Evolutionary conservation across 2,888 invertebrate species (phyloP).

Genomic region (Cheilosia grossa): DNA sequence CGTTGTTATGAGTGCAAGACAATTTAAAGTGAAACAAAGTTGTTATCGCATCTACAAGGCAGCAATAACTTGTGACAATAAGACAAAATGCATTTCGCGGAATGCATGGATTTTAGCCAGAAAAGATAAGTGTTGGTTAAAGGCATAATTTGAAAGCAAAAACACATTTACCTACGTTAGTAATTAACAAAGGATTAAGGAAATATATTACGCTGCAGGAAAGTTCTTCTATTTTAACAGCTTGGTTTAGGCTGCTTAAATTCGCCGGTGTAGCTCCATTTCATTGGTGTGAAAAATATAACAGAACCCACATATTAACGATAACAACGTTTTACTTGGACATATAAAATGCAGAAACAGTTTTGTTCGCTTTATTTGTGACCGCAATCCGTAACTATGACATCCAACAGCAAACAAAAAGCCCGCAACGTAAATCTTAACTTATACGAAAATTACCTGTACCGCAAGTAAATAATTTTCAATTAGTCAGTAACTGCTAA

Average conservation of each 20-base stretch:
- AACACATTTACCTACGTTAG: not conserved
- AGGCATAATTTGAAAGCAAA: not conserved
- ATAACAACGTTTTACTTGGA: too few relatives aligned
- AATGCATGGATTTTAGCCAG: constrained; percentile 1
- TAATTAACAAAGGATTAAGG: constrained; percentile 27
- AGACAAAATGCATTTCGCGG: constrained; percentile 2
- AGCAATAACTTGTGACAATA: constrained; percentile 11
- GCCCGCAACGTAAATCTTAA: not conserved
- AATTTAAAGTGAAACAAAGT: constrained; percentile 21
- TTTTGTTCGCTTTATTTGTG: not conserved
- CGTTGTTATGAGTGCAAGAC: not conserved
- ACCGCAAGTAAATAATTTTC: constrained; percentile 39
- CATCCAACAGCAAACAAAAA: not conserved
- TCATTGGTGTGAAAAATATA: too few relatives aligned
- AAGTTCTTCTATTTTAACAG: not conserved
- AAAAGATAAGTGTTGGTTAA: constrained; percentile 25
- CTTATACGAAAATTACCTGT: not conserved
- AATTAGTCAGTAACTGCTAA: constrained; percentile 33
- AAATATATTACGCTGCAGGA: not conserved
- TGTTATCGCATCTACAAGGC: constrained; percentile 25
- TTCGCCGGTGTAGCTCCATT: too few relatives aligned
- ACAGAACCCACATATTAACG: too few relatives aligned
- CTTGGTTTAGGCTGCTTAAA: too few relatives aligned
- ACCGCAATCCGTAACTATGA: not conserved
- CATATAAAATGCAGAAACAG: too few relatives aligned